A percentile compares a stretch with the other conserved stretches of the same genome.
Evolutionary conservation across 2,797 vertebrate genomes (phyloP).

Genomic region (Crenichthys baileyi): DNA sequence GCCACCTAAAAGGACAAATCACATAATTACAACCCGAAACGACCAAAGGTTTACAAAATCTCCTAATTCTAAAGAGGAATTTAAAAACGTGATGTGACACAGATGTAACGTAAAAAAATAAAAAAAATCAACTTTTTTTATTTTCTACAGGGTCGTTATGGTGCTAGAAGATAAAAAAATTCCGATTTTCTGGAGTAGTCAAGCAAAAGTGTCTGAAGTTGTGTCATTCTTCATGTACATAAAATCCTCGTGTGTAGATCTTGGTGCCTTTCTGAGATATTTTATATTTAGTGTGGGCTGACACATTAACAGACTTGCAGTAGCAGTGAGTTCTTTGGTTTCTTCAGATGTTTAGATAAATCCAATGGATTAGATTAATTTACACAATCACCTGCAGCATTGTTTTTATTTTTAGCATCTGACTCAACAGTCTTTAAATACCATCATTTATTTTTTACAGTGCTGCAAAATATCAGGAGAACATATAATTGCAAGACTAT

Average conservation of each 20-base stretch:
- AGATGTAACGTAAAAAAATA: not conserved
- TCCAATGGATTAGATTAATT: too few relatives aligned
- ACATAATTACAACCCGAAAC: slow-evolving; percentile 15
- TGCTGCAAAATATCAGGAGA: not conserved
- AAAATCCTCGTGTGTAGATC: not conserved
- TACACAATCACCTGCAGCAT: not conserved
- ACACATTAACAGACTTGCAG: too few relatives aligned
- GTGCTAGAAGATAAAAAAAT: not conserved
- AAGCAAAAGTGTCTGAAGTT: not conserved
- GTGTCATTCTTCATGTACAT: not conserved
- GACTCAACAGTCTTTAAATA: not conserved
- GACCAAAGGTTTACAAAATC: not conserved
- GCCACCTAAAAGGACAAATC: slow-evolving; percentile 83
- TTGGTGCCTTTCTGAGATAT: not conserved
- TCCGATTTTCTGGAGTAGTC: not conserved
- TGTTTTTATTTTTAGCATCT: not conserved
- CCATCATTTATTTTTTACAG: not conserved
- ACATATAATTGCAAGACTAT: not conserved
- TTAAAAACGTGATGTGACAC: not conserved
- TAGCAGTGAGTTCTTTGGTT: too few relatives aligned
- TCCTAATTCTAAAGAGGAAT: not conserved
- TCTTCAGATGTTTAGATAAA: too few relatives aligned
- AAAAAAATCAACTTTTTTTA: not conserved
- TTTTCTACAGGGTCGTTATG: not conserved
- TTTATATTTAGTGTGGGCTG: too few relatives aligned